Percentiles rank a stretch among this genome's conserved stretches.
Conservation (phyloP, 2,888 invertebrate species). For the Cylindroiulus punctatus region DNA sequence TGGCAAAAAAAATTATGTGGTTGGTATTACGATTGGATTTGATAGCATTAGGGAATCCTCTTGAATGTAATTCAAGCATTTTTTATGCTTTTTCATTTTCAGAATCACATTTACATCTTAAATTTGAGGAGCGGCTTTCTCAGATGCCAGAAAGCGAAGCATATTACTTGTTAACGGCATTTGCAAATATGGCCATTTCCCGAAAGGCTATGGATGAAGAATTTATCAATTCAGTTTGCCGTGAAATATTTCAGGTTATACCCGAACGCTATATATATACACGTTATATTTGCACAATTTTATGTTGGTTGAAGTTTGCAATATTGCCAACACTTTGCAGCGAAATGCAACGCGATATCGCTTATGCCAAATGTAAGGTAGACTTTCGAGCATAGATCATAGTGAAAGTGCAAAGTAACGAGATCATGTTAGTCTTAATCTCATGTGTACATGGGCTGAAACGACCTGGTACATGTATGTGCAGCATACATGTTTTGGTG, state of each 20-base stretch:
- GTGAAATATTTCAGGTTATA: slow-evolving; percentile 76
- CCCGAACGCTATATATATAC: slow-evolving; percentile 22
- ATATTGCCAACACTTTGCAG: too few relatives aligned
- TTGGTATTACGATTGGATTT: slow-evolving; percentile 57
- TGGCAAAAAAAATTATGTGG: slow-evolving; percentile 64
- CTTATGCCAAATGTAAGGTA: too few relatives aligned
- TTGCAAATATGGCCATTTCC: slow-evolving; percentile 81
- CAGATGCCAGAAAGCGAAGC: slow-evolving; percentile 77
- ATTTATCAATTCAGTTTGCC: slow-evolving; percentile 74
- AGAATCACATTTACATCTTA: slow-evolving; percentile 61
- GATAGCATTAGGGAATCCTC: not conserved
- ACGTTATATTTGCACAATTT: slow-evolving; percentile 75
- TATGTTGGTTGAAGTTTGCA: not conserved
- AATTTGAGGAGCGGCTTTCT: slow-evolving; percentile 75
- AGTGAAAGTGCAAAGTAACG: too few relatives aligned
- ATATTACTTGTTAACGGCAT: slow-evolving; percentile 80
- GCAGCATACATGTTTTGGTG: too few relatives aligned
- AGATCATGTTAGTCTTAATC: too few relatives aligned
- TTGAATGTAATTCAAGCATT: not conserved
- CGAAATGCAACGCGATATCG: slow-evolving; percentile 53
- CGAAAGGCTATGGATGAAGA: slow-evolving; percentile 72
- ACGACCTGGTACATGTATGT: too few relatives aligned
- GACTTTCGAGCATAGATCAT: too few relatives aligned
- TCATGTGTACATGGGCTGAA: too few relatives aligned
- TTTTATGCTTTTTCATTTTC: slow-evolving; percentile 36